phyloP scores from a whole-genome alignment of 2,797 vertebrate genomes.

The Pseudocheirus occidentalis region DNA sequence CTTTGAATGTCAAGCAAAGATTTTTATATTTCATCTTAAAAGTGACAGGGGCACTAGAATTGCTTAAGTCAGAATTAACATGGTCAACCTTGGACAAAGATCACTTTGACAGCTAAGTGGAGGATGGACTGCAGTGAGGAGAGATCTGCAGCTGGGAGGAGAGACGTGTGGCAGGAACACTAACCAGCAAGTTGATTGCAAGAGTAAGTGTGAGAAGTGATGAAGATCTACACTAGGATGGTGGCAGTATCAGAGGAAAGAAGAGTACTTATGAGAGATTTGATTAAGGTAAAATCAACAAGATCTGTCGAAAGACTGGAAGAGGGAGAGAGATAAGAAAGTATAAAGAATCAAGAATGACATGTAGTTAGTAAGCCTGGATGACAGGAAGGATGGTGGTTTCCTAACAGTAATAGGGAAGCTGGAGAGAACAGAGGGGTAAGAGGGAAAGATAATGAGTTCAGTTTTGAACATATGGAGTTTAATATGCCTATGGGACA shows the following conservation, averaged over 20 bases:
- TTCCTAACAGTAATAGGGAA: background rate
- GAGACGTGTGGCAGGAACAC: background rate
- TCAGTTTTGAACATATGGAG: background rate
- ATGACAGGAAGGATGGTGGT: background rate
- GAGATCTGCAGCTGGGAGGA: background rate
- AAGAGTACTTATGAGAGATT: background rate
- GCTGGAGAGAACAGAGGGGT: background rate
- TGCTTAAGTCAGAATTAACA: background rate
- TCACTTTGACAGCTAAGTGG: background rate
- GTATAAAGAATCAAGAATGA: background rate
- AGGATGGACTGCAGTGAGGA: background rate
- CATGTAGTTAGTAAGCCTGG: background rate
- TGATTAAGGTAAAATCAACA: background rate
- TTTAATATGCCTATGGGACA: background rate
- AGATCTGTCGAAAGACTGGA: background rate
- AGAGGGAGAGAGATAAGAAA: background rate
- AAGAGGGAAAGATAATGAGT: background rate
- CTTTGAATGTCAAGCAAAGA: background rate
- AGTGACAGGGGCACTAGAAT: background rate
- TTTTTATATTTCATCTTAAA: background rate
- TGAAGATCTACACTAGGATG: background rate
- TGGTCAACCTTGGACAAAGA: background rate
- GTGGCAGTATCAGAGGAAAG: background rate
- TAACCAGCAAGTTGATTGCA: background rate
- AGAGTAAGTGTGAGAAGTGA: background rate